Evolutionary conservation across 2,888 invertebrate genomes (phyloP), one percentile per base, ranked within the genome.

Genomic region (Gastrophysa polygoni): DNA sequence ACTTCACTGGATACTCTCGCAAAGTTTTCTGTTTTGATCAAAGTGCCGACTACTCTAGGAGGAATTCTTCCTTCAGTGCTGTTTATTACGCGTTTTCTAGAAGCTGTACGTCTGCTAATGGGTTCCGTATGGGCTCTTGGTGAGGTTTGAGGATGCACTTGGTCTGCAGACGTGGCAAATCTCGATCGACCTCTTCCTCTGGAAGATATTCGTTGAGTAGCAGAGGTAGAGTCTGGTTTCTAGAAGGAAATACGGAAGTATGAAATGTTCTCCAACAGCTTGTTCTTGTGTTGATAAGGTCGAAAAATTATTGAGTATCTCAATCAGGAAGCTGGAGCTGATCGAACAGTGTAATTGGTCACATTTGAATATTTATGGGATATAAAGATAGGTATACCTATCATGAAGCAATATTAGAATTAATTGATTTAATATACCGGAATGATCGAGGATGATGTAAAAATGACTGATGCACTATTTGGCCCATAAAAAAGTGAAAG

Each of bases 141-240:
- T 6, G 59, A 38, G 34, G 69, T 70, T 11, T 62, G 32, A 16
- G 70, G 59, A 68, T 74, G 65, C 49, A 71, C 70, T 51, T 74
- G 71, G 64, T 80, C 81, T 28, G 75, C 72, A 2, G 78, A 70
- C 58, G 71, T 62, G 5, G 76, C 62, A 66, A 80, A 82, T 66
- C 78, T 72, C 17, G 80, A 74, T 64, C 79, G 67, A 14, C 82
- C 82, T 69, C 81, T 68, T 10, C 75, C 72, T 68, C 74, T 58
- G 59, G 72, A 61, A 61, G 68, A 68, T n/a, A 75, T 67, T 59
- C 71, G 65, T 29, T 73, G 63, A 61, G 73, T 74, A n/a, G 66
- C 63, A 49, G 72, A 69, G 57, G 71, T 59, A 24, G 64, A 34
- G 14, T 70, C 68, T 55, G 68, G 52, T 63, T 68, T 73, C 74